Evolutionary conservation across 2,888 invertebrate species (phyloP).

Genomic region (Seladonia tumulorum): DNA sequence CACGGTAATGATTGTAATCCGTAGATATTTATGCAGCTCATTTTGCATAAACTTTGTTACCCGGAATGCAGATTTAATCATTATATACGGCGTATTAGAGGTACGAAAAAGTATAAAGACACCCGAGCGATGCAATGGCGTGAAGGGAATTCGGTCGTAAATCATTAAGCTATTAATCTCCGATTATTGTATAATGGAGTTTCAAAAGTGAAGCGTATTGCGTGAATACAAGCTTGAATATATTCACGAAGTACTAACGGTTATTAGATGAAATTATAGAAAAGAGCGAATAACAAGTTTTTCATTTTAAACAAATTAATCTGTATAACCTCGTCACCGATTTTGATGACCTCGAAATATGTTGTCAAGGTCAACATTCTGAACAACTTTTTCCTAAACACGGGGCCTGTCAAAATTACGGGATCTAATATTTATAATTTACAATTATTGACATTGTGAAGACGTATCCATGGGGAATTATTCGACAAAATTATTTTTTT

Average conservation of each 20-base stretch:
- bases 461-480: too few relatives aligned
- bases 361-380: too few relatives aligned
- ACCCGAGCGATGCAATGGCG: neutral
- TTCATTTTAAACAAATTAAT: neutral
- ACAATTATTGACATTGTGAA: too few relatives aligned
- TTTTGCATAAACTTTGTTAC: neutral
- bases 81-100: slow-evolving; percentile 7
- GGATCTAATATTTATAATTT: too few relatives aligned
- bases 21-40: neutral
- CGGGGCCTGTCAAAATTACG: too few relatives aligned
- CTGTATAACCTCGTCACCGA: neutral
- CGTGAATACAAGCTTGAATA: neutral
- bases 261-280: neutral
- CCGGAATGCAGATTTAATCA: neutral
- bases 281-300: neutral
- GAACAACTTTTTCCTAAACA: too few relatives aligned
- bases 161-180: neutral
- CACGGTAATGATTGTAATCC: neutral
- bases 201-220: neutral
- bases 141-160: slow-evolving; percentile 3
- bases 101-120: neutral
- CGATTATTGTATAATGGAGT: slow-evolving; percentile 7
- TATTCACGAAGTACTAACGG: neutral
- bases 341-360: too few relatives aligned
- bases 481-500: too few relatives aligned